Evolutionary conservation across 2,888 invertebrate species (phyloP), one percentile per base, ranked within the genome.

Genomic region (Aplocera efformata): DNA sequence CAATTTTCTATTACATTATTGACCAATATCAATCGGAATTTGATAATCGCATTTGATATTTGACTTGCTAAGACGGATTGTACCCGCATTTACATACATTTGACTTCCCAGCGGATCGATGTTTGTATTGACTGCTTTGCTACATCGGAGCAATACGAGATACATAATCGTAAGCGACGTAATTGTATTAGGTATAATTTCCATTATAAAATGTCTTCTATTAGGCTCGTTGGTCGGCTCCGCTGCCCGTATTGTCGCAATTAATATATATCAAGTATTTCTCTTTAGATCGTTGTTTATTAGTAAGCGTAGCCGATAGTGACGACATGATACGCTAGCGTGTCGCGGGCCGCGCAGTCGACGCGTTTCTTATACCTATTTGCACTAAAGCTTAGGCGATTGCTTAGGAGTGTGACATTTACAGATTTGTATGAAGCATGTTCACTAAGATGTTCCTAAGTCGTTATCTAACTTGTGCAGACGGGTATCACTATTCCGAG

Each of bases 1-100:
- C 59, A 70, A 67, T 72, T 71, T 72, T n/a, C n/a, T 67, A 67
- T 65, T 69, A 56, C 66, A 67, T 58, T 66, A 60, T 67, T 72
- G 85, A 86, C 85, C 84, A 85, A 83, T 70, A 72, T 72, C 72
- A 66, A 59, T 67, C 68, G 77, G 72, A 72, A 76, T 75, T 73
- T 67, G 63, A 68, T 55, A 69, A 72, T 71, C 67, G 67, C 68
- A 73, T 74, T 74, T 67, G 70, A 75, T 71, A 69, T 63, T 56
- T 60, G 56, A 59, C 50, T 61, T 64, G 64, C 56, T 73, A 67
- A 60, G 59, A 54, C 54, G 56, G 62, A 67, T 57, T 63, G 70
- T 78, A 72, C 68, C 67, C 74, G 82, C 83, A 82, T 84, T 83
- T 83, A 82, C 50, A 59, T 65, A 63, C 64, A 58, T 68, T 58